phyloP scores from a whole-genome alignment of 2,113 vertebrate species.

The Amphiprion ocellaris region DNA sequence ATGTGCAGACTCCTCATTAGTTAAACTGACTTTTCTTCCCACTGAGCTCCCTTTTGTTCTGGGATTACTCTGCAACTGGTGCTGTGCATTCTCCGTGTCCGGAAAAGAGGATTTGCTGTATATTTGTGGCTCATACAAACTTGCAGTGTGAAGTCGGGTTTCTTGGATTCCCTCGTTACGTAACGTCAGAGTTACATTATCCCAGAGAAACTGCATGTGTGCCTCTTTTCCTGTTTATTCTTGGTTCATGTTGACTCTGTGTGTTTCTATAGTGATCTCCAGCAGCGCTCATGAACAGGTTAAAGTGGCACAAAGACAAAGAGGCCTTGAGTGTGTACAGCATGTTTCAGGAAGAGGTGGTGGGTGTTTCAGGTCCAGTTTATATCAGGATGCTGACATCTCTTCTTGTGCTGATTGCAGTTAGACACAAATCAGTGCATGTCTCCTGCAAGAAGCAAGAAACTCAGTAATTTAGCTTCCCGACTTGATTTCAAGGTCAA shows the following conservation, averaged over 20 bases:
- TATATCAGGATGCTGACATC: neutral
- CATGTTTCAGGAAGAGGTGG: neutral
- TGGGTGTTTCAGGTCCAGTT: neutral
- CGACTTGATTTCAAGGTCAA: constrained; percentile 4
- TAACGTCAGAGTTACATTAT: constrained; percentile 5
- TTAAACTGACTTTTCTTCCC: neutral
- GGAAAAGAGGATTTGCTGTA: neutral
- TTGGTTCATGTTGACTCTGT: neutral
- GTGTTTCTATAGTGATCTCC: constrained; percentile 38
- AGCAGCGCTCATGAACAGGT: neutral
- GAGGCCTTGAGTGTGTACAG: neutral
- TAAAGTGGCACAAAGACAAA: neutral
- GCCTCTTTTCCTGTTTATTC: constrained; percentile 16
- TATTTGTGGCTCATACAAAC: constrained; percentile 6
- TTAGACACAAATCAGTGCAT: neutral
- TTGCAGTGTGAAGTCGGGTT: neutral
- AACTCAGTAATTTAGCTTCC: neutral
- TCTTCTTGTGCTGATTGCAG: neutral
- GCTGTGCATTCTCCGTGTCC: neutral
- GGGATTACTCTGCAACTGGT: neutral
- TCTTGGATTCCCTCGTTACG: neutral
- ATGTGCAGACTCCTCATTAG: constrained; percentile 1
- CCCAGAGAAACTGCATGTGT: neutral
- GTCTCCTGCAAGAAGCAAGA: neutral
- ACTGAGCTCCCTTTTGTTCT: neutral